Conservation (phyloP, 2,797 vertebrate species). For the Gobio occitaniae region DNA sequence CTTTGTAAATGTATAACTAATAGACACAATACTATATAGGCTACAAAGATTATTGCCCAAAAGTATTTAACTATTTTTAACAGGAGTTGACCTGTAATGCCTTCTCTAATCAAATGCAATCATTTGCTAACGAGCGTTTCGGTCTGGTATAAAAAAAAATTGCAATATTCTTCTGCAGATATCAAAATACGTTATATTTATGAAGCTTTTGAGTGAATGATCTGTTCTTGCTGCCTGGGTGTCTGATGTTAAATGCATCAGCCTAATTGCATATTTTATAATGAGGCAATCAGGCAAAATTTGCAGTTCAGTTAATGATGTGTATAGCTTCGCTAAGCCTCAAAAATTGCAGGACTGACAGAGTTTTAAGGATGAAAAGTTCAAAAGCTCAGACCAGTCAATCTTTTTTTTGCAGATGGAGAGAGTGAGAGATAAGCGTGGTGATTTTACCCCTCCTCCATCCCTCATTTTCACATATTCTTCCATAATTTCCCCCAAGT, state of each 20-base stretch:
- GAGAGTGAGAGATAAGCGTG: background rate
- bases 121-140: slow-evolving; percentile 17
- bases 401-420: slow-evolving; percentile 12
- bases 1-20: background rate
- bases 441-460: background rate
- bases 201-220: slow-evolving; percentile 34
- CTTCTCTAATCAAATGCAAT: slow-evolving; percentile 24
- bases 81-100: background rate
- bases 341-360: slow-evolving; percentile 30
- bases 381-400: slow-evolving; percentile 47
- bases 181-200: slow-evolving; percentile 36
- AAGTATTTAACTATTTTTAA: background rate
- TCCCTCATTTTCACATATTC: slow-evolving; percentile 34
- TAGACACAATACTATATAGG: background rate
- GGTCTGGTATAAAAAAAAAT: background rate
- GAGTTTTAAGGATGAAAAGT: slow-evolving; percentile 25
- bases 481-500: slow-evolving; percentile 27
- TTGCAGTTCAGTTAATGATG: slow-evolving; percentile 58
- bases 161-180: slow-evolving; percentile 14
- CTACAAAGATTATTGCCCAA: background rate
- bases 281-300: slow-evolving; percentile 63
- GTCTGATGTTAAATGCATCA: slow-evolving; percentile 59
- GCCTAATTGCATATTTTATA: slow-evolving; percentile 63
- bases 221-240: slow-evolving; percentile 33
- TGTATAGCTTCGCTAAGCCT: slow-evolving; percentile 28